Percentiles rank a stretch among this genome's conserved stretches.
Evolutionary conservation across 2,888 invertebrate species (phyloP).

Genomic region (Masnerella sp.): DNA sequence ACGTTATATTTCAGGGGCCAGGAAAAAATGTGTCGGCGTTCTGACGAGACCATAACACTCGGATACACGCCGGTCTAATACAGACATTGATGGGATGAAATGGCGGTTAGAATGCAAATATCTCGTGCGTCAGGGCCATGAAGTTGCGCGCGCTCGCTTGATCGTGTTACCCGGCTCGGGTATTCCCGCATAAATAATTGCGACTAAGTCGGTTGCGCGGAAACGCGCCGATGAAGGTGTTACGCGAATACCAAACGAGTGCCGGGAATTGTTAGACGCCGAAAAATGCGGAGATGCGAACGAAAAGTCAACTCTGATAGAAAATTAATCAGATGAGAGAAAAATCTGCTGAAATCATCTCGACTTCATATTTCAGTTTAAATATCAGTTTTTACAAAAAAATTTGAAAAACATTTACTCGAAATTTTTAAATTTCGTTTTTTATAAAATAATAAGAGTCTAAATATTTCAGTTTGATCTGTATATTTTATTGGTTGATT

Average conservation of each 20-base stretch:
- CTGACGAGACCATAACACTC: conserved; percentile 1
- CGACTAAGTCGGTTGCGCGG: conserved; percentile 22
- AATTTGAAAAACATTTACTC: no score
- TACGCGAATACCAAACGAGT: conserved; percentile 1
- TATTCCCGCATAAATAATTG: conserved; percentile 46
- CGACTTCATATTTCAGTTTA: no score
- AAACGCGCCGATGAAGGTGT: conserved; percentile 34
- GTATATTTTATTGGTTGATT: no score
- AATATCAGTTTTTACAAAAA: no score
- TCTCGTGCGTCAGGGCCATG: conserved; percentile 65
- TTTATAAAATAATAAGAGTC: no score
- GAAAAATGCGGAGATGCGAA: no score
- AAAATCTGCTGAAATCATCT: no score
- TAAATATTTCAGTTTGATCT: no score
- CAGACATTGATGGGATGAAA: conserved; percentile 43
- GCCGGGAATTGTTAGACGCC: background rate
- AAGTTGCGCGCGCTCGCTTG: conserved; percentile 58
- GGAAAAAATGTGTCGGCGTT: background rate
- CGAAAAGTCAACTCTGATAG: no score
- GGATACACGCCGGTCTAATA: conserved; percentile 18
- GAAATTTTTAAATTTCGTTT: no score
- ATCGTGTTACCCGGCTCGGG: conserved; percentile 27
- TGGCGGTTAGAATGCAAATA: conserved; percentile 64
- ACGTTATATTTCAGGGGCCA: conserved; percentile 3
- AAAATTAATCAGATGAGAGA: no score